Conservation (phyloP, 2,113 vertebrate species). For the Petrocephalus microphthalmus region DNA sequence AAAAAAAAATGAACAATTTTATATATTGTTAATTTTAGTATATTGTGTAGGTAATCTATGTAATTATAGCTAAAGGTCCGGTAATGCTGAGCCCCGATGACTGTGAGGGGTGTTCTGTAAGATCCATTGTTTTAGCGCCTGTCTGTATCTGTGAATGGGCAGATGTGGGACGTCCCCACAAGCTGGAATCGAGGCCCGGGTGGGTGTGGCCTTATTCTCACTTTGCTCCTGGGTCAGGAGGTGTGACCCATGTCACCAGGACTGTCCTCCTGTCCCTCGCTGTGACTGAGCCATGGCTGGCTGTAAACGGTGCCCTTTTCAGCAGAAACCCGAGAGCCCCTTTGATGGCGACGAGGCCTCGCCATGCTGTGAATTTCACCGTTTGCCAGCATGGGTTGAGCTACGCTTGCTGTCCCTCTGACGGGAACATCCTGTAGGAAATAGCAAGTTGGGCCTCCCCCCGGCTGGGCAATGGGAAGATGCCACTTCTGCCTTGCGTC, state of each 20-base stretch:
- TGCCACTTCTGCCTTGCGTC: neutral
- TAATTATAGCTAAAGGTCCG: neutral
- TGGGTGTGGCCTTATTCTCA: too few relatives aligned
- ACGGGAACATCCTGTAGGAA: neutral
- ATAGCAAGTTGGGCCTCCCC: neutral
- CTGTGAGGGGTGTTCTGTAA: neutral
- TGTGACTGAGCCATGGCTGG: neutral
- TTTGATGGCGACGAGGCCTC: neutral
- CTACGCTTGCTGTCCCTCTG: neutral
- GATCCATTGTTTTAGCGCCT: neutral
- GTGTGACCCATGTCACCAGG: neutral
- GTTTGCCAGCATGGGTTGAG: neutral
- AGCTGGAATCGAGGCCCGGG: neutral
- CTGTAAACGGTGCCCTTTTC: neutral
- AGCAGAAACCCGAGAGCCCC: neutral
- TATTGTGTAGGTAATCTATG: neutral
- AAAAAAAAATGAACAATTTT: too few relatives aligned
- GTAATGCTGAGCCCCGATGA: neutral
- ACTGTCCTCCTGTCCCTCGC: neutral
- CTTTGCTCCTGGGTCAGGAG: neutral
- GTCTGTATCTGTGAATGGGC: neutral
- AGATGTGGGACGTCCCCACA: neutral
- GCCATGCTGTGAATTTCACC: neutral
- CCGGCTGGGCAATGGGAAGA: neutral
- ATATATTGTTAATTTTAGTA: too few relatives aligned